phyloP scores from a whole-genome alignment of 2,888 invertebrate genomes.

The Digitonthophagus gazella region DNA sequence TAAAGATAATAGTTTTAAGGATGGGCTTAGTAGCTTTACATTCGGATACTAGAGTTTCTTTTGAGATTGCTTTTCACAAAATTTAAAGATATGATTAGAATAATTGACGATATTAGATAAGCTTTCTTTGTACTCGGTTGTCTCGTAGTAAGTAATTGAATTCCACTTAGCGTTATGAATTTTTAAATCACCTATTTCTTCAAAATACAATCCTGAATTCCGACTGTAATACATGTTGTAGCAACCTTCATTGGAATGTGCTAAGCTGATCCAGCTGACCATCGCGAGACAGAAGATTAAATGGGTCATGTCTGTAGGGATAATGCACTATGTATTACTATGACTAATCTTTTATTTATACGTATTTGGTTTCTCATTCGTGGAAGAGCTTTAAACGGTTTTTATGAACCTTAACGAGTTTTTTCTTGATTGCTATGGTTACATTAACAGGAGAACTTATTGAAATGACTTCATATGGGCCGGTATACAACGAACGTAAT shows the following conservation, averaged over 20 bases:
- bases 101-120: neutral
- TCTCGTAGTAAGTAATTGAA: neutral
- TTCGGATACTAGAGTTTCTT: too few species aligned
- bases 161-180: neutral
- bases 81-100: too few species aligned
- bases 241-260: neutral
- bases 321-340: neutral
- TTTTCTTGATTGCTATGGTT: neutral
- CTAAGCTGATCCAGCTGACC: neutral
- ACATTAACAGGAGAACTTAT: slow-evolving; percentile 5
- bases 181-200: slow-evolving; percentile 1
- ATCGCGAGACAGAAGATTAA: neutral
- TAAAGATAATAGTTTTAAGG: neutral
- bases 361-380: neutral
- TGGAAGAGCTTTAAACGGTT: neutral
- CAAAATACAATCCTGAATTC: neutral
- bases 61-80: too few species aligned
- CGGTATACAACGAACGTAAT: neutral
- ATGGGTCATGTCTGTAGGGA: neutral
- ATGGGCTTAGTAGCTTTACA: too few species aligned
- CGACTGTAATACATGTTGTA: neutral
- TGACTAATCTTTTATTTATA: neutral
- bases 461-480: neutral
- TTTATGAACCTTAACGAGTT: neutral
- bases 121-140: neutral